Base-by-base conservation (phyloP, 2,113 vertebrate species). In the Gymnobelideus leadbeateri region DNA sequence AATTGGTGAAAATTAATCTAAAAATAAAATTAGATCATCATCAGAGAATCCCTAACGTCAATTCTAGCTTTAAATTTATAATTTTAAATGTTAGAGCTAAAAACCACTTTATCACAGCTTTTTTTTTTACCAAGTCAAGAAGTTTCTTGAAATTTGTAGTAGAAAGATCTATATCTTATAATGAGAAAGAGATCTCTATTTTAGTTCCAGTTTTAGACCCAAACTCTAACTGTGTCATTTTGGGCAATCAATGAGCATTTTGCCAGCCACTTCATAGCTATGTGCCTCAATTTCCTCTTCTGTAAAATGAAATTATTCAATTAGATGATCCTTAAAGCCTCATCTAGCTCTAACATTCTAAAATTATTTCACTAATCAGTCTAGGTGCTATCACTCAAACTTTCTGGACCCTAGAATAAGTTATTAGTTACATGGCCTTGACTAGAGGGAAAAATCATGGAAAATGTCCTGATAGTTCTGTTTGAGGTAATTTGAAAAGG, bases 281-380 rank as follows among this genome's bases (percentile, higher is more conserved):
- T 55, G 52, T 21, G 47, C 51, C 12, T 94, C 54, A 92, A 24
- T 89, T 93, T 94, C 93, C 51, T 96, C 50, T 37, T 93, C 47
- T 92, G 24, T 50, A 93, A 91, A 90, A 25, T 77, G n/a, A 95
- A 93, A 90, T 90, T 52, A 8, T 49, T 97, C 89, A 57, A 61
- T 51, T 12, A 89, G 10, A 26, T 57, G 57, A 61, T 61, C 10
- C 26, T 61, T 26, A 61, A 61, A 28, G 2, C 61, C 3, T 92
- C 28, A 91, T 89, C n/a, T 50, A 52, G 5, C 68, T 92, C 51
- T 11, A 96, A 37, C 26, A 91, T 52, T 95, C 5, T 68, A 55
- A 95, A 37, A 89, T 84, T 68, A 68, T 23, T 37, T 37, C 61
- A 68, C 61, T 37, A 68, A 68, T 68, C 31, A 68, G 3, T 68